phyloP scores from a whole-genome alignment of 1,140 invertebrate genomes.

The Drosophila oshimai region DNA sequence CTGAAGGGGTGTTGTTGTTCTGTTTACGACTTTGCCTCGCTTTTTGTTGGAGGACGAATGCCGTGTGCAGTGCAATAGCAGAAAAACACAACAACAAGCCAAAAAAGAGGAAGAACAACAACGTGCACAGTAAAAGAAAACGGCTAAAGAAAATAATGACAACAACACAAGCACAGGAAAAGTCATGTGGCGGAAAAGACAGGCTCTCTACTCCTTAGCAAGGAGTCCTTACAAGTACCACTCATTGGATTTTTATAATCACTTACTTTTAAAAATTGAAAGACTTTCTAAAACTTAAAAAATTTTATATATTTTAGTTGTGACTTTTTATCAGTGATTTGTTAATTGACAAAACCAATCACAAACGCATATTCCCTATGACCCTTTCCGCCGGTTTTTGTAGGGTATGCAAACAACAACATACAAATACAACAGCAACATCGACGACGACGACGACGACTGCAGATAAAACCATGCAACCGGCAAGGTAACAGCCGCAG shows the following conservation, averaged over 20 bases:
- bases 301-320: background rate
- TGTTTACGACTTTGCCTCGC: conserved; percentile 50
- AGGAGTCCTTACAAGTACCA: no score
- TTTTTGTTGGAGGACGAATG: conserved; percentile 76
- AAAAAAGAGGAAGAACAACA: background rate
- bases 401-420: conserved; percentile 33
- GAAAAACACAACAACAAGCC: conserved; percentile 55
- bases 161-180: background rate
- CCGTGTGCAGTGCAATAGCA: conserved; percentile 64
- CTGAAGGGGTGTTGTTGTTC: conserved; percentile 44
- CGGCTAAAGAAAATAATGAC: conserved; percentile 24
- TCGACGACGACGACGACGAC: conserved; percentile 17
- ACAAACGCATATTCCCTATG: background rate
- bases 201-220: background rate
- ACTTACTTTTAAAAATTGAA: no score
- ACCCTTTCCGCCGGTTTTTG: background rate
- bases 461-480: conserved; percentile 67
- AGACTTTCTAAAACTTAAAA: no score
- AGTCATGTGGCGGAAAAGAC: no score
- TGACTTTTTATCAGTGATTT: background rate
- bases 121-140: conserved; percentile 51
- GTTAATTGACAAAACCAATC: background rate
- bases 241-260: no score
- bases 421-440: conserved; percentile 10
- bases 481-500: conserved; percentile 49